phyloP scores from a whole-genome alignment of 2,797 vertebrate genomes.

The Chrosomus eos region DNA sequence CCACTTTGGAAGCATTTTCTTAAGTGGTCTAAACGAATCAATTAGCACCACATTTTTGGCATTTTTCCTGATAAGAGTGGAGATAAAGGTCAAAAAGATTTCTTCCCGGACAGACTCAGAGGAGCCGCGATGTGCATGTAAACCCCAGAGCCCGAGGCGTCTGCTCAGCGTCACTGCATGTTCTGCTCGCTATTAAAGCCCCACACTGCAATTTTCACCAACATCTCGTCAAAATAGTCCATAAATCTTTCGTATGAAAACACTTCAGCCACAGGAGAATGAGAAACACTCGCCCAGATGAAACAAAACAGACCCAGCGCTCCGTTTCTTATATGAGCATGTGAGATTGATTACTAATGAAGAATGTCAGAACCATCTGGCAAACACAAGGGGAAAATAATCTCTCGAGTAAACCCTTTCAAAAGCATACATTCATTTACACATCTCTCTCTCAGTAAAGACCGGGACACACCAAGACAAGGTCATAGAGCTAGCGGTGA shows the following conservation, averaged over 20 bases:
- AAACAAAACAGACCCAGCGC: constrained; percentile 49
- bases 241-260: constrained; percentile 53
- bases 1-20: neutral
- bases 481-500: no score
- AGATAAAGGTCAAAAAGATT: constrained; percentile 11
- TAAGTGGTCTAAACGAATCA: neutral
- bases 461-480: no score
- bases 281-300: constrained; percentile 45
- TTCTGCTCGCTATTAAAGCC: constrained; percentile 45
- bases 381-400: constrained; percentile 7
- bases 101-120: constrained; percentile 32
- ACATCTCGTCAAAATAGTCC: constrained; percentile 50
- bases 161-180: constrained; percentile 52
- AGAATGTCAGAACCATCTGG: constrained; percentile 31
- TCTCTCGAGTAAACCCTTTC: neutral
- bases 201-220: constrained; percentile 47
- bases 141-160: constrained; percentile 45
- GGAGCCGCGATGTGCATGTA: constrained; percentile 37
- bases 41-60: neutral
- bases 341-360: constrained; percentile 46
- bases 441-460: neutral
- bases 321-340: constrained; percentile 47
- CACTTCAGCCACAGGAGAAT: constrained; percentile 21
- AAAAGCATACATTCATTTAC: neutral
- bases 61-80: constrained; percentile 12